Percentiles rank a stretch among this genome's conserved stretches.
phyloP scores from a whole-genome alignment of 2,113 vertebrate genomes.

The Oenanthe oenanthe region DNA sequence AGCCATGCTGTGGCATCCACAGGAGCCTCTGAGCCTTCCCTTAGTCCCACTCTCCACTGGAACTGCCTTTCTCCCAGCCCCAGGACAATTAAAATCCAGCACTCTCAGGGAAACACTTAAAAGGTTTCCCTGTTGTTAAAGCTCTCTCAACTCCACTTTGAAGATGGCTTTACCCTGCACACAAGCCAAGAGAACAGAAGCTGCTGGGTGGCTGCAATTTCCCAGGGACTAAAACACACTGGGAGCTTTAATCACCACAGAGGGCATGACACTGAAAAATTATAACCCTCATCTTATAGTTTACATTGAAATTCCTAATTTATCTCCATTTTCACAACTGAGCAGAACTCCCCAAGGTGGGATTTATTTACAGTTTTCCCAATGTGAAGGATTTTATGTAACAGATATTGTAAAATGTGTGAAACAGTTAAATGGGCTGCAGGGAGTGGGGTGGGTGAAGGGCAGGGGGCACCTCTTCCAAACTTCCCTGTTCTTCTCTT shows the following conservation, averaged over 20 bases:
- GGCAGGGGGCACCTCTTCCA: neutral
- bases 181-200: neutral
- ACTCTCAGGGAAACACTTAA: neutral
- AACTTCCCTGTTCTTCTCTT: neutral
- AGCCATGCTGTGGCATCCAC: neutral
- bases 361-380: neutral
- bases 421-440: neutral
- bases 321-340: neutral
- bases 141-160: neutral
- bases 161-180: neutral
- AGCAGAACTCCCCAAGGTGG: neutral
- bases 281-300: neutral
- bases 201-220: neutral
- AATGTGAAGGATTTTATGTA: neutral
- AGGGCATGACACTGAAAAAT: neutral
- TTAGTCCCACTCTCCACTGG: neutral
- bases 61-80: neutral
- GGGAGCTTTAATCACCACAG: neutral
- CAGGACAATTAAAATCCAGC: neutral
- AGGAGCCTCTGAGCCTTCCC: neutral
- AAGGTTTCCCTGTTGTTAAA: constrained; percentile 6
- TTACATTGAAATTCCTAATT: neutral
- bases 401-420: neutral
- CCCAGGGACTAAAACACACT: neutral
- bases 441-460: neutral